phyloP scores from a whole-genome alignment of 2,888 invertebrate genomes.

The Leptogaster cylindrica region DNA sequence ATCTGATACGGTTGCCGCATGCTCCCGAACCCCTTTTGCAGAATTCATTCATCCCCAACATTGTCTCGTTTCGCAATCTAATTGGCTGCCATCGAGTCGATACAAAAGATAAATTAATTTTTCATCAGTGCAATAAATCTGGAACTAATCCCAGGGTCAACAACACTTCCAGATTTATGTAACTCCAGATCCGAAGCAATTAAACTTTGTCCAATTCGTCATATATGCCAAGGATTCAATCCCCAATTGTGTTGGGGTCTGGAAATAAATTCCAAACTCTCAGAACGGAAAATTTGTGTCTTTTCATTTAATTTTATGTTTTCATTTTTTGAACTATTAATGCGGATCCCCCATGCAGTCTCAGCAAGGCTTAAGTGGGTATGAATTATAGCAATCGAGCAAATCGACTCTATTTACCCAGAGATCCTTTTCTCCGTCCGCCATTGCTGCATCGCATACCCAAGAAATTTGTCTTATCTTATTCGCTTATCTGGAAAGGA shows the following conservation, averaged over 20 bases:
- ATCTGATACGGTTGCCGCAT: neutral
- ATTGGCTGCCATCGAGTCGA: slow-evolving; percentile 1
- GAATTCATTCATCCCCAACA: neutral
- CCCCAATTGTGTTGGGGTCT: no score
- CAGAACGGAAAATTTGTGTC: no score
- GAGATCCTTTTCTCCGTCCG: neutral
- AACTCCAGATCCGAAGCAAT: slow-evolving; percentile 8
- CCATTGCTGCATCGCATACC: neutral
- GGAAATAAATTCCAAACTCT: no score
- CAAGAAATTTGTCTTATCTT: slow-evolving; percentile 19
- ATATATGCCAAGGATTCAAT: slow-evolving; percentile 24
- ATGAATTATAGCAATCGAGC: slow-evolving; percentile 32
- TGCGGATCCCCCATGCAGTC: no score
- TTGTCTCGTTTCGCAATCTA: neutral
- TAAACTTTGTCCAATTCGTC: slow-evolving; percentile 31
- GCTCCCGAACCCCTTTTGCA: neutral
- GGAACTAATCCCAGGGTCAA: slow-evolving; percentile 13
- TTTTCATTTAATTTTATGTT: no score
- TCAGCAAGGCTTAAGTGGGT: slow-evolving; percentile 8
- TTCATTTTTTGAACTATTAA: no score
- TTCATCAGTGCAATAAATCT: slow-evolving; percentile 33
- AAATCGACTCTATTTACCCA: no score
- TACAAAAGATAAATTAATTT: slow-evolving; percentile 36
- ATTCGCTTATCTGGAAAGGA: slow-evolving; percentile 20
- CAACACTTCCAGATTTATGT: neutral